Conservation (phyloP, 2,797 vertebrate genomes). For the Cryptoprocta ferox region DNA sequence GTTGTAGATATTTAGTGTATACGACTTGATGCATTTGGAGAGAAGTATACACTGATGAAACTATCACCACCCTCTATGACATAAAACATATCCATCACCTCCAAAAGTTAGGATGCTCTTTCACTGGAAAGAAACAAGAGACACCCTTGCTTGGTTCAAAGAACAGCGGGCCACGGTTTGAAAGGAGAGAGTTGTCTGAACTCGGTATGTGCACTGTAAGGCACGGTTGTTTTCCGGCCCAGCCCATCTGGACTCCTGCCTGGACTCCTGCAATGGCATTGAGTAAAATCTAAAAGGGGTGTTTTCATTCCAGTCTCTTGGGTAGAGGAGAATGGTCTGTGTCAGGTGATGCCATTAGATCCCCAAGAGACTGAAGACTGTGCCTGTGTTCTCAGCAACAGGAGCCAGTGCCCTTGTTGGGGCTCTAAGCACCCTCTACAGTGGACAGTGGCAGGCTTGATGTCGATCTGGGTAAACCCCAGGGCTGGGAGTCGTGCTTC, state of each 20-base stretch:
- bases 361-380: background rate
- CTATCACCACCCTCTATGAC: background rate
- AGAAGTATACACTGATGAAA: background rate
- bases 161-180: background rate
- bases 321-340: background rate
- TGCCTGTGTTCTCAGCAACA: background rate
- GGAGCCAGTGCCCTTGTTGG: background rate
- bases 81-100: background rate
- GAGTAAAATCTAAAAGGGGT: slow-evolving; percentile 24
- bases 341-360: background rate
- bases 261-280: background rate
- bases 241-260: background rate
- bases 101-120: background rate
- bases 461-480: background rate
- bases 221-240: background rate
- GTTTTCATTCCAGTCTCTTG: background rate
- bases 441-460: background rate
- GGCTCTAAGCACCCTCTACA: background rate
- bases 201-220: background rate
- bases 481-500: background rate
- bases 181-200: background rate
- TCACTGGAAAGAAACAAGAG: background rate
- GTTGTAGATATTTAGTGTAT: background rate
- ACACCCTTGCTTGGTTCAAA: background rate
- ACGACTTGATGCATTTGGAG: background rate